A percentile compares a stretch with the other conserved stretches of the same genome.
Conservation (phyloP, 1,140 invertebrate genomes). For the Vanessa atalanta region DNA sequence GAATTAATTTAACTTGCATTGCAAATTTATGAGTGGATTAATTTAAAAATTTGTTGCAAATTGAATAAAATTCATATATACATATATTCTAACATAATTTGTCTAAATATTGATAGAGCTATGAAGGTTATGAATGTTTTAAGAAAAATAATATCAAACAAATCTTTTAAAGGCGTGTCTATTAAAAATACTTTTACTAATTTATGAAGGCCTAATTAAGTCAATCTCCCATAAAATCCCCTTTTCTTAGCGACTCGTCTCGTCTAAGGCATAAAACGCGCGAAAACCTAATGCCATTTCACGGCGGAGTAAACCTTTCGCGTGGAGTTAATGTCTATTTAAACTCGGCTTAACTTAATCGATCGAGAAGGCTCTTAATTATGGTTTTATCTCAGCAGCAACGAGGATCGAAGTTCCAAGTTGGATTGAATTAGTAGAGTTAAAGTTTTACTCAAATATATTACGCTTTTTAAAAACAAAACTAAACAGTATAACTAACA, state of each 20-base stretch:
- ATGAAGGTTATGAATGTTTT: no score
- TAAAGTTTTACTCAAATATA: background rate
- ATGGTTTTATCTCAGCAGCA: conserved; percentile 73
- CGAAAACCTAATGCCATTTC: conserved; percentile 80
- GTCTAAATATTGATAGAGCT: no score
- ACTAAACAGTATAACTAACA: no score
- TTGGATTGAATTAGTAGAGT: conserved; percentile 56
- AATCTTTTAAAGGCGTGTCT: conserved; percentile 55
- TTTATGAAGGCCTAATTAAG: conserved; percentile 76
- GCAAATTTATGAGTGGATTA: no score
- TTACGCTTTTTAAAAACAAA: background rate
- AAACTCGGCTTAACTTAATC: conserved; percentile 80
- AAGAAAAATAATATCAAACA: conserved; percentile 6
- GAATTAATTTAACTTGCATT: no score
- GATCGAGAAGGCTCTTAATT: conserved; percentile 79
- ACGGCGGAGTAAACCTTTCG: conserved; percentile 79
- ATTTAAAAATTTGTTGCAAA: no score
- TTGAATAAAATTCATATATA: no score
- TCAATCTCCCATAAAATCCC: conserved; percentile 75
- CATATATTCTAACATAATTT: no score
- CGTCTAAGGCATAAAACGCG: conserved; percentile 71
- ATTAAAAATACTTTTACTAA: conserved; percentile 70
- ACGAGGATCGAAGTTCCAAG: conserved; percentile 64
- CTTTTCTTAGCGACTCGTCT: conserved; percentile 77
- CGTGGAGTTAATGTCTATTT: conserved; percentile 78